phyloP scores from a whole-genome alignment of 2,888 invertebrate species.

The Eupithecia subfuscata region DNA sequence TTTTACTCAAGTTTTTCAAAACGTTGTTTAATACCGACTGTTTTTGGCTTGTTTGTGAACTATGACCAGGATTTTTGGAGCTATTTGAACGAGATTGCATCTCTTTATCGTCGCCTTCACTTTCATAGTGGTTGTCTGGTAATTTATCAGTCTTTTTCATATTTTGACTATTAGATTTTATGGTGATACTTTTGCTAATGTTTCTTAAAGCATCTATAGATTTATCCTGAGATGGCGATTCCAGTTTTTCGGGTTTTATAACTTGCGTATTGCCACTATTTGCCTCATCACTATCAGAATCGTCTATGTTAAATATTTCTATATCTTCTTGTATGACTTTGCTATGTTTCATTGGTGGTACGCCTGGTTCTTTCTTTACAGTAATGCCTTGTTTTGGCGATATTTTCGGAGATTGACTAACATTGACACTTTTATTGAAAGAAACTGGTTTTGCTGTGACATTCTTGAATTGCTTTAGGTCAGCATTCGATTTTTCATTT shows the following conservation, averaged over 20 bases:
- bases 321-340: constrained; percentile 59
- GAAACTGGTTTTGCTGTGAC: constrained; percentile 61
- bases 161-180: constrained; percentile 55
- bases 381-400: constrained; percentile 41
- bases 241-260: constrained; percentile 38
- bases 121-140: constrained; percentile 40
- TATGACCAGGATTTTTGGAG: constrained; percentile 20
- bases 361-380: constrained; percentile 38
- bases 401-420: constrained; percentile 39
- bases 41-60: constrained; percentile 45
- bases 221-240: constrained; percentile 32
- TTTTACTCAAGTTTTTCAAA: constrained; percentile 67
- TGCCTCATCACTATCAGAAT: constrained; percentile 72
- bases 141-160: constrained; percentile 39
- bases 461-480: constrained; percentile 64
- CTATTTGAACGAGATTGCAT: constrained; percentile 28
- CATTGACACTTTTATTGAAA: constrained; percentile 37
- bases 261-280: constrained; percentile 38
- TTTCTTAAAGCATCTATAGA: constrained; percentile 55
- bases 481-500: constrained; percentile 49
- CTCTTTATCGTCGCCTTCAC: constrained; percentile 41
- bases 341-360: constrained; percentile 43
- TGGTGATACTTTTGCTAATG: constrained; percentile 63
- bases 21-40: constrained; percentile 58
- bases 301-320: constrained; percentile 76